Percentiles rank a stretch among this genome's conserved stretches.
Conservation (phyloP, 2,888 invertebrate species). For the Sthenelais limicola region DNA sequence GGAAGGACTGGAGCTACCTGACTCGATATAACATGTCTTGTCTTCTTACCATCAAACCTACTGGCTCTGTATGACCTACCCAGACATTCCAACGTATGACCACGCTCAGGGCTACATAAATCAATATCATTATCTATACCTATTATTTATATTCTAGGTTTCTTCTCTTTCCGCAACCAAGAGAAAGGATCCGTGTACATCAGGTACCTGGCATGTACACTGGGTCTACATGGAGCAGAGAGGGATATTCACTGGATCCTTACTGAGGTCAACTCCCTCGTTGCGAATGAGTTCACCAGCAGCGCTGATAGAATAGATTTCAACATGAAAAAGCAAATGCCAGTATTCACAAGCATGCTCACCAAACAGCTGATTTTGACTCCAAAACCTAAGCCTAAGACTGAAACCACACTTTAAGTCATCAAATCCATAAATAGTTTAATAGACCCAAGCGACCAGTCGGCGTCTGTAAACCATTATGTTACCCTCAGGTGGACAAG, state of each 20-base stretch:
- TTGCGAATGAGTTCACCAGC: slow-evolving; percentile 5
- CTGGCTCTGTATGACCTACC: no score
- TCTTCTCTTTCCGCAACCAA: background rate
- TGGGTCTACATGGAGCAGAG: background rate
- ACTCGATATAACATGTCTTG: background rate
- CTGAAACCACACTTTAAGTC: no score
- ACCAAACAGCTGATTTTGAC: slow-evolving; percentile 23
- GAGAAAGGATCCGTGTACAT: background rate
- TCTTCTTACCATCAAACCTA: no score
- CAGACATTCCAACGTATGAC: background rate
- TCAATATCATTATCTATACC: background rate
- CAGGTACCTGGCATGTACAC: slow-evolving; percentile 14
- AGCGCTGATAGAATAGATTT: background rate
- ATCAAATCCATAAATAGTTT: no score
- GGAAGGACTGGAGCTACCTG: background rate
- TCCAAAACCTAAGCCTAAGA: no score
- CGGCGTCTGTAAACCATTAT: no score
- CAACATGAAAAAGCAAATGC: slow-evolving; percentile 17
- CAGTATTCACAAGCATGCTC: slow-evolving; percentile 6
- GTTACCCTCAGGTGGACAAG: no score
- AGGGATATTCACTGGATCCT: slow-evolving; percentile 26
- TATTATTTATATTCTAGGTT: background rate
- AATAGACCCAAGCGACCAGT: no score
- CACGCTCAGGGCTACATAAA: background rate
- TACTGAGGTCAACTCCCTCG: slow-evolving; percentile 13